Percentiles rank a stretch among this genome's conserved stretches.
Evolutionary conservation across 1,140 invertebrate species (phyloP).

Genomic region (Micrasema minimum): DNA sequence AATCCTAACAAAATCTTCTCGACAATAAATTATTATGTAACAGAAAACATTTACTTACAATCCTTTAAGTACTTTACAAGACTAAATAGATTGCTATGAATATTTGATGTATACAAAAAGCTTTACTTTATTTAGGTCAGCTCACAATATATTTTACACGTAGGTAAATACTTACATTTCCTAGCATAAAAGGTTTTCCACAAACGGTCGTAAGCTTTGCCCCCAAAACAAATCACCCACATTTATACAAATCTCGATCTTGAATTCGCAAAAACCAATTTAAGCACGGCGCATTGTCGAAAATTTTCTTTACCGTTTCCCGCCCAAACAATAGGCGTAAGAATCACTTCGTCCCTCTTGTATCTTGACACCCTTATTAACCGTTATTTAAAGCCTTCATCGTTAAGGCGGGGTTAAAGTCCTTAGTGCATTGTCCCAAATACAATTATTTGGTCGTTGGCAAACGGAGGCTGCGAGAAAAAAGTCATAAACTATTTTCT

Average conservation of each 20-base stretch:
- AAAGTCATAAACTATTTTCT: neutral
- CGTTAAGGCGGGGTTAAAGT: conserved; percentile 21
- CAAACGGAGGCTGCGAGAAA: neutral
- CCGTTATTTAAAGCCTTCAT: conserved; percentile 5
- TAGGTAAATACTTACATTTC: conserved; percentile 10
- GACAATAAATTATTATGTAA: too few species aligned
- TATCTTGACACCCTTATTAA: too few species aligned
- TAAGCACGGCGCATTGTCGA: too few species aligned
- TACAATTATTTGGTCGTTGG: neutral
- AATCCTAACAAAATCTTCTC: too few species aligned
- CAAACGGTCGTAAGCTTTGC: conserved; percentile 6
- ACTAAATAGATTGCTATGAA: too few species aligned
- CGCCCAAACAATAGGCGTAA: too few species aligned
- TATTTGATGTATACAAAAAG: too few species aligned
- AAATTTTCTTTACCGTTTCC: too few species aligned
- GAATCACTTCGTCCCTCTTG: too few species aligned
- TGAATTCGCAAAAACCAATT: too few species aligned
- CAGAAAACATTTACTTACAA: too few species aligned
- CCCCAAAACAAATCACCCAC: conserved; percentile 29
- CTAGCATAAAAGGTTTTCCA: conserved; percentile 13
- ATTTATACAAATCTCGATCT: conserved; percentile 6
- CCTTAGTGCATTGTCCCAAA: conserved; percentile 13
- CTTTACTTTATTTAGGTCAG: conserved; percentile 17
- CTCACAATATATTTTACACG: conserved; percentile 13
- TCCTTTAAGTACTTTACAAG: too few species aligned